phyloP scores from a whole-genome alignment of 2,113 vertebrate genomes.

The Odobenus rosmarus region DNA sequence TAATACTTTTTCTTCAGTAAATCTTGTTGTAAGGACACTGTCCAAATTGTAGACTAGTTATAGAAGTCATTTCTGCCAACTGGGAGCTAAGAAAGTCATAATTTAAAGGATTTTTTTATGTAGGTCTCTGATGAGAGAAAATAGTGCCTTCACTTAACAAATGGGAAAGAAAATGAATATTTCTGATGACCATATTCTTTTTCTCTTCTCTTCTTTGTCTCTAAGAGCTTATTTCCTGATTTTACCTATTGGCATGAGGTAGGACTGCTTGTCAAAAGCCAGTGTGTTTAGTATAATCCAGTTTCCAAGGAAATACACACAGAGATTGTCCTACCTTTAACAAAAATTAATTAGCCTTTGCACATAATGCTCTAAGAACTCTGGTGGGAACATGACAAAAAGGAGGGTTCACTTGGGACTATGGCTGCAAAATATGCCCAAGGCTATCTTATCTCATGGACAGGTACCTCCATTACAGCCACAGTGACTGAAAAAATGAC shows the following conservation, averaged over 20 bases:
- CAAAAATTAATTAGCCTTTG: slow-evolving; percentile 75
- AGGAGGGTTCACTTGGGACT: background rate
- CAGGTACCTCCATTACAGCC: background rate
- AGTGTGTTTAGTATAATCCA: slow-evolving; percentile 65
- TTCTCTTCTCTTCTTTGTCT: background rate
- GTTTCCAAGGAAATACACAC: slow-evolving; percentile 79
- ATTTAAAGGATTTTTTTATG: slow-evolving; percentile 55
- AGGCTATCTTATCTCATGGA: background rate
- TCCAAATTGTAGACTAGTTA: slow-evolving; percentile 38
- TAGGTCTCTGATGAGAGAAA: slow-evolving; percentile 46
- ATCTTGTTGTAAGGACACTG: slow-evolving; percentile 26
- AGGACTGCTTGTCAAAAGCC: slow-evolving; percentile 72
- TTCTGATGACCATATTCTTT: slow-evolving; percentile 27
- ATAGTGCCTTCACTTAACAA: background rate
- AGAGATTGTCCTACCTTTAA: slow-evolving; percentile 70
- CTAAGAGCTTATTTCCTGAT: slow-evolving; percentile 71
- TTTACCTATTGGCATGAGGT: slow-evolving; percentile 61
- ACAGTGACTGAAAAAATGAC: background rate
- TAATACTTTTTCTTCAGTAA: slow-evolving; percentile 40
- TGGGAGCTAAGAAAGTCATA: background rate
- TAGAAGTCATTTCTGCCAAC: slow-evolving; percentile 15
- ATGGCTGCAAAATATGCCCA: background rate
- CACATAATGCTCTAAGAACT: slow-evolving; percentile 20
- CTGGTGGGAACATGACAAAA: background rate
- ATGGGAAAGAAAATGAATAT: background rate